phyloP scores from a whole-genome alignment of 2,888 invertebrate species.

The Neria commutata region DNA sequence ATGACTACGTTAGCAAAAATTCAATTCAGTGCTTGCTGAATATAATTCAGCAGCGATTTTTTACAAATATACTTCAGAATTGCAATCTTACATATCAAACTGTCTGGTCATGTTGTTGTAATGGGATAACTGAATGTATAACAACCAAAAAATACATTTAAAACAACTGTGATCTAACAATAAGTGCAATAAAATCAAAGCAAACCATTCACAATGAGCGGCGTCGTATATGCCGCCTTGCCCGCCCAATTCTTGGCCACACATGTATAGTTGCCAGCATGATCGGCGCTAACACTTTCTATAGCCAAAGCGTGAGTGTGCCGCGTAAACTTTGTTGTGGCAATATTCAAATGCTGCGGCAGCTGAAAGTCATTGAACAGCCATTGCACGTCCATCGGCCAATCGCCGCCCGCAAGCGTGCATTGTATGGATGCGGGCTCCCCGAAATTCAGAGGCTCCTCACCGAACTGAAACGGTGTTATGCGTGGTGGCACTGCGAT shows the following conservation, averaged over 20 bases:
- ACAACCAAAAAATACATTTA: too few species aligned
- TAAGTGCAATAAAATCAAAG: constrained; percentile 18
- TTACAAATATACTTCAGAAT: too few species aligned
- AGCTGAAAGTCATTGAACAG: constrained; percentile 66
- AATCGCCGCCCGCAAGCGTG: constrained; percentile 64
- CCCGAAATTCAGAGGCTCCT: constrained; percentile 75
- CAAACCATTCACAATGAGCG: constrained; percentile 69
- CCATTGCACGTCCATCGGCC: constrained; percentile 67
- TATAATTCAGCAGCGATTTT: neutral
- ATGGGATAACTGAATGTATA: too few species aligned
- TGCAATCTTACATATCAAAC: too few species aligned
- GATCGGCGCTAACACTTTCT: constrained; percentile 67
- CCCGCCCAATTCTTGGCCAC: constrained; percentile 67
- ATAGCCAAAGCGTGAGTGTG: constrained; percentile 57
- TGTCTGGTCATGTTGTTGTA: too few species aligned
- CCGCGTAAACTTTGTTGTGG: constrained; percentile 58
- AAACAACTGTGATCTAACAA: too few species aligned
- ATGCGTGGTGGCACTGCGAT: constrained; percentile 67
- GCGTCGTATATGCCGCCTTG: constrained; percentile 63
- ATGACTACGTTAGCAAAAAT: too few species aligned
- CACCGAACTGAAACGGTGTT: constrained; percentile 76
- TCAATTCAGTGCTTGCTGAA: constrained; percentile 2
- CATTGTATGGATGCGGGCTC: constrained; percentile 71
- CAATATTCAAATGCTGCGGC: constrained; percentile 63
- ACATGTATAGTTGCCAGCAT: constrained; percentile 69